Evolutionary conservation across 2,888 invertebrate genomes (phyloP), one percentile per base, ranked within the genome.

Genomic region (Drosophila greeni): DNA sequence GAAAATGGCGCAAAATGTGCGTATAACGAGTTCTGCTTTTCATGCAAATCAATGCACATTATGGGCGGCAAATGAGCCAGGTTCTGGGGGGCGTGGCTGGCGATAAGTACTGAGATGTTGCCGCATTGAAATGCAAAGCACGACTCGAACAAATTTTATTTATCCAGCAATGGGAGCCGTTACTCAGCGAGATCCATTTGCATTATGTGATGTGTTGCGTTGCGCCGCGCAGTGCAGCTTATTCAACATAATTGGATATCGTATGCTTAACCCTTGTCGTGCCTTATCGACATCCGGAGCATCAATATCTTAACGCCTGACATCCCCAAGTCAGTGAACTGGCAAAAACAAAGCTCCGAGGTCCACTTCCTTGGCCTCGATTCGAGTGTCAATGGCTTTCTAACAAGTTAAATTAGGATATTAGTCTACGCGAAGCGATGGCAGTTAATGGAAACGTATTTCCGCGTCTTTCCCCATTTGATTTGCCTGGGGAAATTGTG

Each of bases 41-140:
- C 45, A 77, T 82, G 82, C 74, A 82, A 77, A 82, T 82, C 76
- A 66, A 52, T 62, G 66, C 58, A 54, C 69, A 71, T 77, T 65
- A 72, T 58, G 70, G 71, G 62, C 70, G 68, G 68, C 70, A 78
- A 71, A 76, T 79, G 68, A 76, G 72, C 53, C 80, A 48, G 56
- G 64, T 49, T 47, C 43, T 68, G 23, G 42, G 55, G 39, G 40
- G 18, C 48, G 57, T 43, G 58, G 14, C 14, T 23, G 12, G 36
- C 56, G 36, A 55, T 56, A 56, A 26, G 34, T 56, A 36, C 49
- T 33, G 37, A 20, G 56, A 42, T 43, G 16, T 18, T 59, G 6
- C 39, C 33, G 23, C 51, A 69, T 76, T 78, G 60, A 58, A 69
- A 76, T 81, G 73, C 82, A 59, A 70, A 59, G 65, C 76, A 82